Evolutionary conservation across 2,113 vertebrate species (phyloP).

Genomic region (Galemys pyrenaicus): DNA sequence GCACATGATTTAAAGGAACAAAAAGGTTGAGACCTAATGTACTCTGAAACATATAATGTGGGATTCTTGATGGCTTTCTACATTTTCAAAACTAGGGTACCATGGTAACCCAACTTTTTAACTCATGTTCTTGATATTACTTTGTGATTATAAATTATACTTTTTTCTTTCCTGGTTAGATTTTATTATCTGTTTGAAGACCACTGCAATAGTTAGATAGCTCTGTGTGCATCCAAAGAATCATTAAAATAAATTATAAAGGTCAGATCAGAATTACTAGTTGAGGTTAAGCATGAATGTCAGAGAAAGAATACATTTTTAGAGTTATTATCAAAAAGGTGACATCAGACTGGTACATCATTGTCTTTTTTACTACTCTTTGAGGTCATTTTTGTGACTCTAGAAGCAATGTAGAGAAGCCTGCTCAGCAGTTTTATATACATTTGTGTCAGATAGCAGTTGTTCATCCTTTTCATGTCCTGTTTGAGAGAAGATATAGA

Average conservation of each 20-base stretch:
- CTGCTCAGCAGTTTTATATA: fast-evolving
- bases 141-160: constrained; percentile 5
- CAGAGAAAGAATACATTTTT: neutral
- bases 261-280: neutral
- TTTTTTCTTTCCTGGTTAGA: neutral
- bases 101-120: neutral
- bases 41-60: neutral
- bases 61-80: neutral
- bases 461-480: neutral
- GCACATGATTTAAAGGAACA: neutral
- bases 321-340: neutral
- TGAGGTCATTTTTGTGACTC: neutral
- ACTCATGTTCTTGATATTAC: neutral
- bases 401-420: neutral
- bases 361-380: neutral
- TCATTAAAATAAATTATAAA: neutral
- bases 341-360: neutral
- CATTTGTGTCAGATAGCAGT: neutral
- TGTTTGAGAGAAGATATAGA: neutral
- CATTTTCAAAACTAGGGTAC: constrained; percentile 6
- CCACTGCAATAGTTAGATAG: neutral
- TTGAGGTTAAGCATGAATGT: neutral
- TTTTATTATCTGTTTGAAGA: constrained; percentile 37
- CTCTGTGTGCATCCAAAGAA: neutral
- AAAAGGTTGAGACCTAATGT: neutral